These are phyloP conservation scores for Cryptosula pallasiana DNA, from an alignment of 2,888 invertebrate genomes.

Conservation along the genomic window DNA sequence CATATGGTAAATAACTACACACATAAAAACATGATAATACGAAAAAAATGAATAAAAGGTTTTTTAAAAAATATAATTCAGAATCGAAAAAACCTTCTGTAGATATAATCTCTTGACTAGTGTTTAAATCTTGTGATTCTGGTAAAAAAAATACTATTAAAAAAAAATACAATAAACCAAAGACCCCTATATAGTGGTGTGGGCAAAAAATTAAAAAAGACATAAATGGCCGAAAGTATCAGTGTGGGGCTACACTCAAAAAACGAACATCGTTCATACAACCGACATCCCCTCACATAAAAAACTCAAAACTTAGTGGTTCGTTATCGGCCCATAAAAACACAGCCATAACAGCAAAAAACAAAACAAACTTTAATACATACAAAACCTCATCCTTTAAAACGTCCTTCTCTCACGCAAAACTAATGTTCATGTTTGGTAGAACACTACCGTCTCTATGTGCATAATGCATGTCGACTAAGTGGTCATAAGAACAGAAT, in stretches of 20 bases:
- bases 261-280: not conserved
- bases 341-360: not conserved
- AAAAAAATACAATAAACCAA: slow-evolving; percentile 7
- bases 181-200: not conserved
- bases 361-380: not conserved
- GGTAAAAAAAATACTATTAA: not conserved
- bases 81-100: not conserved
- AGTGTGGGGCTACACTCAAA: not conserved
- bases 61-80: not conserved
- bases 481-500: not conserved
- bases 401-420: not conserved
- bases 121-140: not conserved
- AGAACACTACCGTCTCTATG: not conserved
- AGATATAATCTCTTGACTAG: not conserved
- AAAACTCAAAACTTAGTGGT: not conserved
- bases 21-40: not conserved
- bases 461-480: not conserved
- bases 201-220: not conserved
- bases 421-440: not conserved
- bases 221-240: slow-evolving; percentile 5
- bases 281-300: slow-evolving; percentile 8
- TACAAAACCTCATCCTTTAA: not conserved
- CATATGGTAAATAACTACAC: not conserved
- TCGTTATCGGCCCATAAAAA: not conserved
- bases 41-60: not conserved